These are phyloP conservation scores for Cacatua alba DNA, from an alignment of 2,113 vertebrate genomes.

Conservation along the genomic window DNA sequence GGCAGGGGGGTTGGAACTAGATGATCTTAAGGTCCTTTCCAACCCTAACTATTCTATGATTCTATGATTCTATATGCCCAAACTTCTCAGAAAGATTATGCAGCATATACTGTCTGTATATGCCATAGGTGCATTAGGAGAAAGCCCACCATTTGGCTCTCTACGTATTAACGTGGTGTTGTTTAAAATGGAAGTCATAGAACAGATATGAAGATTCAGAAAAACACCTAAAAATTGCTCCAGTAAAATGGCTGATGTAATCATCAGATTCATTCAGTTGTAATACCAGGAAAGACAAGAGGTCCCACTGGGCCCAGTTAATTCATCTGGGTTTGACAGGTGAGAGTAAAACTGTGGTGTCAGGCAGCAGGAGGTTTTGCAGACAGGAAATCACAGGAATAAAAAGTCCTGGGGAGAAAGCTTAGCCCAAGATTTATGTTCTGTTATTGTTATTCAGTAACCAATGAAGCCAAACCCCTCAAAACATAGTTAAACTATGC, in stretches of 20 bases:
- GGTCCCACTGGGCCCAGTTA: not conserved
- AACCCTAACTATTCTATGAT: too few relatives aligned
- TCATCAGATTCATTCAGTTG: not conserved
- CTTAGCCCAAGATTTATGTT: not conserved
- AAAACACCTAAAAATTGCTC: not conserved
- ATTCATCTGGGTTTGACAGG: not conserved
- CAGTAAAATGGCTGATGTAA: not conserved
- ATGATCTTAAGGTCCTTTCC: too few relatives aligned
- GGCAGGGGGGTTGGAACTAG: too few relatives aligned
- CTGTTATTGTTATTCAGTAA: not conserved
- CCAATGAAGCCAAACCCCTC: not conserved
- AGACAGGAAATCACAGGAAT: not conserved
- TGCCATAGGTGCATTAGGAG: not conserved
- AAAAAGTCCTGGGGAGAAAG: not conserved
- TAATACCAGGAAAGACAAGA: not conserved
- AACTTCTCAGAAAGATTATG: not conserved
- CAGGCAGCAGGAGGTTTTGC: not conserved
- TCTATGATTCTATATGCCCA: too few relatives aligned
- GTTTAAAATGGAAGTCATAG: not conserved
- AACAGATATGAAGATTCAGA: not conserved
- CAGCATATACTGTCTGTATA: not conserved
- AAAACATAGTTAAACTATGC: not conserved
- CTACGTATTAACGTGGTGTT: not conserved
- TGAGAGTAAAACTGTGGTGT: not conserved
- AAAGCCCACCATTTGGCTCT: not conserved